Percentiles rank a stretch among this genome's conserved stretches.
These are phyloP conservation scores for Tupaia chinensis DNA, from an alignment of 2,113 vertebrate genomes.

Conservation along the genomic window DNA sequence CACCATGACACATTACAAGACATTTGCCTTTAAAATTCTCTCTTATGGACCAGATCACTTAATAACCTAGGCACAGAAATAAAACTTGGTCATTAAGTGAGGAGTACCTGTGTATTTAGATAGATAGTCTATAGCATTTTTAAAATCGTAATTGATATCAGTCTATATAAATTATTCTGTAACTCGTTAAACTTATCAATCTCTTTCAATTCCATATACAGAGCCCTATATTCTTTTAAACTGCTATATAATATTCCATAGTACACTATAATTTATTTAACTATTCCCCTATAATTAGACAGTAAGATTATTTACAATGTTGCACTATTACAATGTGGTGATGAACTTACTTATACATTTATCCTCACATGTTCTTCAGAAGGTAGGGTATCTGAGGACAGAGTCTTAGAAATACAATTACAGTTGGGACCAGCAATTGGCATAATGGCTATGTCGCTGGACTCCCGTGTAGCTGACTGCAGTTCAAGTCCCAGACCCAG, in stretches of 20 bases:
- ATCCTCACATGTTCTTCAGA: neutral
- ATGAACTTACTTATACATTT: neutral
- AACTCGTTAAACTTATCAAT: neutral
- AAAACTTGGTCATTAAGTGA: no score
- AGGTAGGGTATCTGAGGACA: neutral
- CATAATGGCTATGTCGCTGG: no score
- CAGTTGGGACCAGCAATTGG: neutral
- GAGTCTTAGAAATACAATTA: conserved; percentile 38
- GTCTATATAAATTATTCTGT: neutral
- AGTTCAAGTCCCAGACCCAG: no score
- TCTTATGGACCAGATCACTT: no score
- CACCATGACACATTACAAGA: no score
- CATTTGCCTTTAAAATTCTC: no score
- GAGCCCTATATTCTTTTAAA: conserved; percentile 10
- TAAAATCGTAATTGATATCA: neutral
- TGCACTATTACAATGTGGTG: neutral
- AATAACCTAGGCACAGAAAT: no score
- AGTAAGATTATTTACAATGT: neutral
- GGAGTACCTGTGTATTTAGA: neutral
- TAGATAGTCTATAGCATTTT: neutral
- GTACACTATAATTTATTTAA: neutral
- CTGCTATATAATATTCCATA: neutral
- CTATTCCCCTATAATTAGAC: neutral
- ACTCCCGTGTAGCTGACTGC: no score
- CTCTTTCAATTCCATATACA: neutral